A percentile compares a stretch with the other conserved stretches of the same genome.
Evolutionary conservation across 2,113 vertebrate species (phyloP).

Genomic region (Poicephalus gulielmi): DNA sequence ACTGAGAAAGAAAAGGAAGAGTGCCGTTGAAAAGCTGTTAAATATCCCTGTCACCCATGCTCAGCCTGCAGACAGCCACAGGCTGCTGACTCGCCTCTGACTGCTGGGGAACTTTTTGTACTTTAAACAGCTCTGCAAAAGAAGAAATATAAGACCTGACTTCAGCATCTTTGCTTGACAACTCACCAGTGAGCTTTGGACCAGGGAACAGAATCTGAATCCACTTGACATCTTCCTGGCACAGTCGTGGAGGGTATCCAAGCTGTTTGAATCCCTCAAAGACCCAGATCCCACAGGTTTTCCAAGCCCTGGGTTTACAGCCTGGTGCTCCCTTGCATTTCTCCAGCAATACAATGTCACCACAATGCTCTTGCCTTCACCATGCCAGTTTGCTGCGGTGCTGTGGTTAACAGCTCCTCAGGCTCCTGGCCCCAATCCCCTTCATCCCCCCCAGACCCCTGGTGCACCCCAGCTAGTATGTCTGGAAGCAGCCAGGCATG

Average conservation of each 20-base stretch:
- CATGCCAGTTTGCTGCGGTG: fast-evolving
- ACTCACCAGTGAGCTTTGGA: background rate
- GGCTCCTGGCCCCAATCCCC: background rate
- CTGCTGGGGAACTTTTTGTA: background rate
- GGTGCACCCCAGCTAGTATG: fast-evolving
- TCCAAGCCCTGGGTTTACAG: background rate
- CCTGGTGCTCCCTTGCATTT: background rate
- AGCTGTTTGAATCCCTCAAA: background rate
- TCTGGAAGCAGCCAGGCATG: background rate
- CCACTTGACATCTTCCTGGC: fast-evolving
- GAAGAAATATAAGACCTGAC: background rate
- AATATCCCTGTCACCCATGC: background rate
- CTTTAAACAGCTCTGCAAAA: background rate
- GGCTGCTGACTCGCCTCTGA: background rate
- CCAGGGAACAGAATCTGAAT: background rate
- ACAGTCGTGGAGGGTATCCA: fast-evolving
- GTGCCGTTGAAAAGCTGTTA: background rate
- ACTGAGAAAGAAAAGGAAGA: background rate
- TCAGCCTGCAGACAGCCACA: background rate
- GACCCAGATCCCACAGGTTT: fast-evolving
- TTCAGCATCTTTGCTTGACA: background rate
- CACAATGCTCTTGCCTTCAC: fast-evolving
- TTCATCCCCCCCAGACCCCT: fast-evolving
- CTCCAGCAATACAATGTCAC: fast-evolving
- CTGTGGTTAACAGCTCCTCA: background rate